These are phyloP conservation scores for Dynastes grantii DNA, from an alignment of 2,888 invertebrate species.

Conservation along the genomic window DNA sequence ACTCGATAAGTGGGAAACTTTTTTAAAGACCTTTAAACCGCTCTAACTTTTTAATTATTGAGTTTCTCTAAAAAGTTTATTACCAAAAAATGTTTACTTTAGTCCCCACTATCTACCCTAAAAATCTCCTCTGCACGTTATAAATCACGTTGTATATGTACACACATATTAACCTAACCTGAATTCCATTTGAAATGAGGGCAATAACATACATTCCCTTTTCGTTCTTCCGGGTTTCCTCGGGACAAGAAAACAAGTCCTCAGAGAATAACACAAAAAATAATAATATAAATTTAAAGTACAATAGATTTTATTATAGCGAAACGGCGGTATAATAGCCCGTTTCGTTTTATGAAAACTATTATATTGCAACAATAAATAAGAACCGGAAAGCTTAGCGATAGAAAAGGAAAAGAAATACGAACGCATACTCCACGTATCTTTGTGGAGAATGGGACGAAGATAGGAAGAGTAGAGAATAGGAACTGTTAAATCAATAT, in stretches of 20 bases:
- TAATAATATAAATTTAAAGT: constrained; percentile 44
- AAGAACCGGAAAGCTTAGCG: constrained; percentile 40
- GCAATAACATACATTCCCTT: constrained; percentile 5
- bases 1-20: too few relatives aligned
- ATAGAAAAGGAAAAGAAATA: constrained; percentile 7
- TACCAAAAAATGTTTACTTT: too few relatives aligned
- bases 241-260: constrained; percentile 35
- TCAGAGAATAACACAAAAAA: constrained; percentile 32
- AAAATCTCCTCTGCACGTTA: too few relatives aligned
- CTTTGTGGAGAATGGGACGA: not conserved
- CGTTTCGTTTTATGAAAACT: constrained; percentile 51
- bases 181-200: not conserved
- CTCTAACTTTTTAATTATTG: too few relatives aligned
- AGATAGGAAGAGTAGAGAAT: constrained; percentile 19
- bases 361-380: constrained; percentile 51
- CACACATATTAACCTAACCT: too few relatives aligned
- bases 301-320: constrained; percentile 51
- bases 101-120: too few relatives aligned
- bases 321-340: constrained; percentile 49
- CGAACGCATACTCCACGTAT: constrained; percentile 25
- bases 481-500: constrained; percentile 52
- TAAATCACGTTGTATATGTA: too few relatives aligned
- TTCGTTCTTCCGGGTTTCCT: constrained; percentile 1
- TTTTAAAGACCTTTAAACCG: too few relatives aligned
- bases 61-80: too few relatives aligned